Evolutionary conservation across 2,113 vertebrate species (phyloP).

Genomic region (Toxostoma redivivum): DNA sequence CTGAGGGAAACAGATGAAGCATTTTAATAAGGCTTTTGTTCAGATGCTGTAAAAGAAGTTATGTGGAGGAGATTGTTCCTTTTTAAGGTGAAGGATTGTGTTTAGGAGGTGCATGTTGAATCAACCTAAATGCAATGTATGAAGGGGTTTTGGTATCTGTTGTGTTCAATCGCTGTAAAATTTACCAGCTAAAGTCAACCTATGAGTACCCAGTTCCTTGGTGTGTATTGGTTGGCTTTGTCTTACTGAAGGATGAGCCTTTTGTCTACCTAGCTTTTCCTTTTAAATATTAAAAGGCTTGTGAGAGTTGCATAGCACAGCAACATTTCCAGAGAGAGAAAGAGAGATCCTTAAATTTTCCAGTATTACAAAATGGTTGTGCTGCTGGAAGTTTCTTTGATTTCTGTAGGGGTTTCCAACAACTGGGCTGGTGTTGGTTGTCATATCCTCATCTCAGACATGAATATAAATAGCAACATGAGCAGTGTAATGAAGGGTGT

Average conservation of each 20-base stretch:
- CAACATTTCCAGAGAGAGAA: not conserved
- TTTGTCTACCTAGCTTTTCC: not conserved
- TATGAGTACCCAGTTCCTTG: not conserved
- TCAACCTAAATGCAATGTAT: not conserved
- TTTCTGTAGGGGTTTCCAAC: not conserved
- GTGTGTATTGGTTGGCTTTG: not conserved
- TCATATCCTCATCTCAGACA: not conserved
- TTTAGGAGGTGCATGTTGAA: not conserved
- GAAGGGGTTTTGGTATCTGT: not conserved
- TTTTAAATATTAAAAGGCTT: not conserved
- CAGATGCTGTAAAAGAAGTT: not conserved
- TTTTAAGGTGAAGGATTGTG: not conserved
- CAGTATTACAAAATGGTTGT: not conserved
- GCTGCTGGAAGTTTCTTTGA: not conserved
- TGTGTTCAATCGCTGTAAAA: not conserved
- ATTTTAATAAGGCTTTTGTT: not conserved
- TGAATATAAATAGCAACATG: not conserved
- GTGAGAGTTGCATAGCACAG: not conserved
- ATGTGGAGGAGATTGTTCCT: not conserved
- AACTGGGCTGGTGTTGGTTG: not conserved
- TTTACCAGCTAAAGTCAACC: not conserved
- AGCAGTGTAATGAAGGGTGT: not conserved
- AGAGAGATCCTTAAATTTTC: not conserved
- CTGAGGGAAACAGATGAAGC: not conserved
- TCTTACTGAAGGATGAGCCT: not conserved